Base-by-base conservation (phyloP, 2,888 invertebrate genomes). In the Biston stratarius region DNA sequence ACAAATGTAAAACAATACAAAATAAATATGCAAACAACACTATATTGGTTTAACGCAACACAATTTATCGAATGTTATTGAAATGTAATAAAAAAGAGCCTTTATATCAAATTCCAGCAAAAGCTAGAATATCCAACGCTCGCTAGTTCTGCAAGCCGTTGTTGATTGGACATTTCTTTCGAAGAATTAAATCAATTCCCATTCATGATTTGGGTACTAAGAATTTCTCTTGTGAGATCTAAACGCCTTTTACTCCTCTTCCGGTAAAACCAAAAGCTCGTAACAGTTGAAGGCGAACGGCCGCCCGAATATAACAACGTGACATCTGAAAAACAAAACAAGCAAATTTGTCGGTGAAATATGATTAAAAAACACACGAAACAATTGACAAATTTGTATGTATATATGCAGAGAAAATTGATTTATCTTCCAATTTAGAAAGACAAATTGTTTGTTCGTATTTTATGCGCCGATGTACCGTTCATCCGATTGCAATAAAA, bases 201-300 rank as follows among this genome's bases (percentile, higher is more conserved):
- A 15, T 38, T 44, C 47, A 15, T 49, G 9, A 34, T 33, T 53
- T 36, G 11, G 6, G 14, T 48, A 69, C 69, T 42, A 56, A 47
- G 12, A 69, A 62, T 67, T 67, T 69, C 49, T 45, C 61, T 8
- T 48, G 48, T 42, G 52, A 42, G 33, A 33, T 59, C 15, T 24
- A 40, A 55, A 44, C n/a, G 11, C 52, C 58, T 33, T 38, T 69
- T 70, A 75, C 10, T 75, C 67, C 9, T 74, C 58, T 5, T 51
- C 65, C 0, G 80, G 69, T 14, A 89, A 76, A 3, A 91, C 85
- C 6, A 93, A 80, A 0, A 92, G 78, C 56, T 92, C 92, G 68
- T 87, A 93, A 77, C 89, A 89, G 76, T 87, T 90, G 78, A 92
- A 92, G n/a, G 90, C 89, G 75, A 91, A 89, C 1, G 90, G 89